Evolutionary conservation across 2,113 vertebrate genomes (phyloP), one percentile per base, ranked within the genome.

Genomic region (Phylloscopus trochiloides): DNA sequence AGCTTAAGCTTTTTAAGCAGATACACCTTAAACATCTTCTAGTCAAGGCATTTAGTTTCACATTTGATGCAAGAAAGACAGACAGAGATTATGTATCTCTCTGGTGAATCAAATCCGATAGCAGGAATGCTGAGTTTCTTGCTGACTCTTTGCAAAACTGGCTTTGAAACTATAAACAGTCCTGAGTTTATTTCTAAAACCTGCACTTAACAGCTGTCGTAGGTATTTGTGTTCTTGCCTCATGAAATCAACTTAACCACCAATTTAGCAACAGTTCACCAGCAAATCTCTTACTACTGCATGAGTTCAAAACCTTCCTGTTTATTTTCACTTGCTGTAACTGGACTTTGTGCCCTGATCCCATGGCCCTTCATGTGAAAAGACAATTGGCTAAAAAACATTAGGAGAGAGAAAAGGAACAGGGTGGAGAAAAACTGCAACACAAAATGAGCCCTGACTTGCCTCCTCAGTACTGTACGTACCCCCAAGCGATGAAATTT

Each of bases 361-460:
- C 36, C 67, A 68, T 45, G 78, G 63, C 57, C 81, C 74, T 62
- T 86, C 90, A 78, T 48, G 25, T 72, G 48, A 59, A 92, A 82
- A 65, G 32, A 79, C 88, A 97, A 94, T 80, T 89, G 77, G 95
- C 42, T 77, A 84, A 92, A 92, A 68, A 74, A n/a, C 43, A 77
- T 52, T 21, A 86, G 20, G 12, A 89, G 29, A n/a, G 21, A 70
- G 34, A 71, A 88, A 86, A 45, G 10, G 55, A 65, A 47, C 9
- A 84, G 67, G 86, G 86, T 59, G 81, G 55, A 54, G 88, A 78
- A 55, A 91, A 80, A 26, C 34, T 47, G 26, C 67, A 96, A 92
- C 52, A 82, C 5, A 91, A 70, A 95, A 71, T 48, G 45, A 96
- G 90, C 63, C 72, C 65, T 40, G 71, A 88, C 73, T 91, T 84